These are phyloP conservation scores for Vannuccia rotundouncinata DNA, from an alignment of 2,888 invertebrate species.

Conservation along the genomic window DNA sequence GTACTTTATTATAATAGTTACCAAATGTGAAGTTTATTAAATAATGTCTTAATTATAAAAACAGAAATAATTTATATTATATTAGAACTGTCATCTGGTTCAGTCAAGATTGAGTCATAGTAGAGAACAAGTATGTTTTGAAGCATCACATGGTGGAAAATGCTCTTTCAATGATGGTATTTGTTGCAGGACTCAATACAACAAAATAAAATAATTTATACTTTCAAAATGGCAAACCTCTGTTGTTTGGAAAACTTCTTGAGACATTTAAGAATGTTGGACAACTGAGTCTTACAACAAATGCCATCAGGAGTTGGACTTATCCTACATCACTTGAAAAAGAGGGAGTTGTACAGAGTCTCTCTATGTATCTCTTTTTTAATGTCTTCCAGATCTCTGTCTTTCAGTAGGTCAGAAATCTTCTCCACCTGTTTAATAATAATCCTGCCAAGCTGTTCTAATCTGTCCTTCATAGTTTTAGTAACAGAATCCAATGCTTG, in stretches of 20 bases:
- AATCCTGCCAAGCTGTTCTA: not conserved
- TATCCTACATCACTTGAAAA: not conserved
- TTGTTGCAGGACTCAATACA: not conserved
- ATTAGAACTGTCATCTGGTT: not conserved
- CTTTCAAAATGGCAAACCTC: not conserved
- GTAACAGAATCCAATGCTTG: not conserved
- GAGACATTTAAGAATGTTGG: not conserved
- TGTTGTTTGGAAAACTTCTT: not conserved
- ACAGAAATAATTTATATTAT: too few relatives aligned
- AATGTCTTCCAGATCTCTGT: too few relatives aligned
- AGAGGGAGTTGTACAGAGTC: not conserved
- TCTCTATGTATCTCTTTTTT: too few relatives aligned
- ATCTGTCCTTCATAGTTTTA: not conserved
- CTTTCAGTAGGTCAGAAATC: not conserved
- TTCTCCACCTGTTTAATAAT: not conserved
- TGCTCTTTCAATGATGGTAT: not conserved
- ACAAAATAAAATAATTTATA: not conserved
- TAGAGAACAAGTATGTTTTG: not conserved
- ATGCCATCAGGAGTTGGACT: not conserved
- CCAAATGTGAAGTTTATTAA: too few relatives aligned
- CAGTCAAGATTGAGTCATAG: not conserved
- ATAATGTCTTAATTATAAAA: too few relatives aligned
- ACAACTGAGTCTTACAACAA: too few relatives aligned
- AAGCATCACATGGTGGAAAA: constrained; percentile 2
- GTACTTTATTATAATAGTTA: too few relatives aligned